Evolutionary conservation across 2,797 vertebrate genomes (phyloP).

Genomic region (Podarcis siculus): DNA sequence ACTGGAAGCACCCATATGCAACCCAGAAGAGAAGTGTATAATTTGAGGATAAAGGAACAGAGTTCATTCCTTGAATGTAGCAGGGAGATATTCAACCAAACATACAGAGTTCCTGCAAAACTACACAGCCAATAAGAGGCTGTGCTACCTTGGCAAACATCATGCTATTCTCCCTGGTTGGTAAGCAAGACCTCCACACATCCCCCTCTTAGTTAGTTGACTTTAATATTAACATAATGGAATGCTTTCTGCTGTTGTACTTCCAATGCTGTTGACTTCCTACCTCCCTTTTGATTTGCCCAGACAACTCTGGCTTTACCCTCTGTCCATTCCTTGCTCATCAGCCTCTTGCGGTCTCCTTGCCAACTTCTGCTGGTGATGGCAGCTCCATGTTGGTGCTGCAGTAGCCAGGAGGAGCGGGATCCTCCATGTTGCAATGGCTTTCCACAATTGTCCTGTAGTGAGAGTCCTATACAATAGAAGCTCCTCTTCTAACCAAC

Average conservation of each 20-base stretch:
- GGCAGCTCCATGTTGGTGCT: not conserved
- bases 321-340: not conserved
- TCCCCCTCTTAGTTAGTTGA: no score
- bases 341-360: not conserved
- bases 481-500: not conserved
- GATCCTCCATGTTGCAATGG: not conserved
- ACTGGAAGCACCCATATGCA: not conserved
- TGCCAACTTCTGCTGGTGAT: not conserved
- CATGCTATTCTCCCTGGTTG: no score
- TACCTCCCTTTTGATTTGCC: not conserved
- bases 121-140: no score
- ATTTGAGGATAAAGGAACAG: not conserved
- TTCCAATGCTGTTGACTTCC: no score
- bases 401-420: not conserved
- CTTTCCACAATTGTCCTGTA: not conserved
- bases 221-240: no score
- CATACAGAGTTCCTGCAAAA: no score
- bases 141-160: no score
- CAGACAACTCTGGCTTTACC: no score
- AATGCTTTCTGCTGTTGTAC: no score
- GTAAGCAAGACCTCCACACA: no score
- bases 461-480: fast-evolving
- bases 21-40: not conserved
- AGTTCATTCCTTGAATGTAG: not conserved
- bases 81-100: no score